Percentiles rank a stretch among this genome's conserved stretches.
These are phyloP conservation scores for Sarcophaga rosellei DNA, from an alignment of 2,888 invertebrate species.

Conservation along the genomic window DNA sequence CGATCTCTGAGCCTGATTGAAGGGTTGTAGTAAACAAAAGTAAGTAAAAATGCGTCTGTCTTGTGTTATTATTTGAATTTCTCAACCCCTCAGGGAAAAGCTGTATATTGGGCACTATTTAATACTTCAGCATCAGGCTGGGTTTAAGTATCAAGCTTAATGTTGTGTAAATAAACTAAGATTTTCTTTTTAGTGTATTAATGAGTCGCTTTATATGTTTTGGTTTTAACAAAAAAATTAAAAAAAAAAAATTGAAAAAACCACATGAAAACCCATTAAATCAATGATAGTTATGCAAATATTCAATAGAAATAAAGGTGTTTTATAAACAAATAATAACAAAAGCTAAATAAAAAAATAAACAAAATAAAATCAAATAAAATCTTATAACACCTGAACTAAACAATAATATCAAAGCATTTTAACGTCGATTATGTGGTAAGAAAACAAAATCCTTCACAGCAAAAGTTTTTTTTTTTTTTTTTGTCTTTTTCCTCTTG, in stretches of 20 bases:
- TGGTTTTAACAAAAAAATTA: background rate
- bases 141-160: no score
- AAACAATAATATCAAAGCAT: slow-evolving; percentile 53
- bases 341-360: slow-evolving; percentile 10
- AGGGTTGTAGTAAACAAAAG: no score
- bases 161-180: no score
- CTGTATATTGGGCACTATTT: no score
- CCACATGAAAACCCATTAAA: slow-evolving; percentile 13
- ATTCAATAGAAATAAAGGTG: slow-evolving; percentile 52
- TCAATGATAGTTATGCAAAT: slow-evolving; percentile 65
- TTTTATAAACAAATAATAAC: slow-evolving; percentile 30
- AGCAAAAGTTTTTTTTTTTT: slow-evolving; percentile 49
- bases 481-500: background rate
- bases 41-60: no score
- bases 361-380: background rate
- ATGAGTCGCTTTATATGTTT: slow-evolving; percentile 10
- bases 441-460: slow-evolving; percentile 37
- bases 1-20: no score
- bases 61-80: no score
- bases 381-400: slow-evolving; percentile 63
- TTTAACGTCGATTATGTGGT: background rate
- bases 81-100: no score
- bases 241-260: background rate
- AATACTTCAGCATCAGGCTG: no score
- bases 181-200: background rate